Conservation (phyloP, 2,888 invertebrate genomes). For the Drosophila aldrichi region DNA sequence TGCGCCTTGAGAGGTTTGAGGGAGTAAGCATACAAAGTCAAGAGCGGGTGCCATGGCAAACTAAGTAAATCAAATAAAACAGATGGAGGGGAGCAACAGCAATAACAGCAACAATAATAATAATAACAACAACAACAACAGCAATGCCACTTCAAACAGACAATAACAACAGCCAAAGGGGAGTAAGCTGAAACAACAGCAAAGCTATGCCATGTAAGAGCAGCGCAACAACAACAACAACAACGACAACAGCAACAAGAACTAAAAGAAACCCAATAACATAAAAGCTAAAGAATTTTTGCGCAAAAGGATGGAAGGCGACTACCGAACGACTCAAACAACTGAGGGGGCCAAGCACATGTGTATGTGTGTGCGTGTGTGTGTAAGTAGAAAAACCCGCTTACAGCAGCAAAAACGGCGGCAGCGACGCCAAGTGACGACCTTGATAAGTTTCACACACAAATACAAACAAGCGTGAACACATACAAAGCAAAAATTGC, state of each 20-base stretch:
- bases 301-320: conserved; percentile 75
- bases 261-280: conserved; percentile 75
- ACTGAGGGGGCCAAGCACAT: conserved; percentile 22
- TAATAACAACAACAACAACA: conserved; percentile 25
- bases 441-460: conserved; percentile 82
- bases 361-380: conserved; percentile 23
- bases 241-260: conserved; percentile 15
- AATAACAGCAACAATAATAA: conserved; percentile 11
- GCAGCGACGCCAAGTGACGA: conserved; percentile 80
- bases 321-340: conserved; percentile 32
- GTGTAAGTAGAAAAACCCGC: conserved; percentile 79
- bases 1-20: background rate
- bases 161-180: conserved; percentile 23
- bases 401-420: conserved; percentile 74
- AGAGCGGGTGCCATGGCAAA: conserved; percentile 37
- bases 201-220: conserved; percentile 20
- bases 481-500: conserved; percentile 39
- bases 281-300: conserved; percentile 80
- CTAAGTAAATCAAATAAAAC: conserved; percentile 65
- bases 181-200: conserved; percentile 36
- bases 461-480: background rate
- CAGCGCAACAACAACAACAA: conserved; percentile 3
- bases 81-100: conserved; percentile 14
- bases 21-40: background rate
- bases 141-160: conserved; percentile 53